Percentiles rank a stretch among this genome's conserved stretches.
Evolutionary conservation across 2,888 invertebrate genomes (phyloP).

Genomic region (Cotesia congregata): DNA sequence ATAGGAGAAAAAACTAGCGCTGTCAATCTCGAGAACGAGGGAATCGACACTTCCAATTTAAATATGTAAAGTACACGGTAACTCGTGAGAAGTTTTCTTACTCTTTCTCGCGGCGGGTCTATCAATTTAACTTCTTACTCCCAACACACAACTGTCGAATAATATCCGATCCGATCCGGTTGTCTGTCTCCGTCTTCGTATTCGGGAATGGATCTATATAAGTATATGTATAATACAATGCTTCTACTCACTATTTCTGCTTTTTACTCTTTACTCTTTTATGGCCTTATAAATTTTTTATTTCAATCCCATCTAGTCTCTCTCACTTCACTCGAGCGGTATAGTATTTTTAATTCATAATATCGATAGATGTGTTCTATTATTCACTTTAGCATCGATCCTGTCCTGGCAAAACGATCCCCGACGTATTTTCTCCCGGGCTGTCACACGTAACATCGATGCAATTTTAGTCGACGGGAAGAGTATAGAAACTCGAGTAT

Average conservation of each 20-base stretch:
- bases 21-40: conserved; percentile 57
- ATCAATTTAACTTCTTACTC: conserved; percentile 60
- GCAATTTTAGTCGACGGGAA: not conserved
- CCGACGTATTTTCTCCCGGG: conserved; percentile 13
- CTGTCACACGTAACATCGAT: conserved; percentile 34
- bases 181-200: conserved; percentile 26
- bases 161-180: conserved; percentile 45
- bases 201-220: too few species aligned
- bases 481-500: not conserved
- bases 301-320: conserved; percentile 46
- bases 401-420: conserved; percentile 14
- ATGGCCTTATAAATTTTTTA: conserved; percentile 37
- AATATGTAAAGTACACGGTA: conserved; percentile 62
- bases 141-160: conserved; percentile 46
- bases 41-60: conserved; percentile 66
- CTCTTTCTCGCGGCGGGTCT: conserved; percentile 43
- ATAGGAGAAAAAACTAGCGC: conserved; percentile 17
- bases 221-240: too few species aligned
- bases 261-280: conserved; percentile 14
- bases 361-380: conserved; percentile 2
- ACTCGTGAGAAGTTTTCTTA: conserved; percentile 44
- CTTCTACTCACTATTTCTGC: not conserved
- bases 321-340: conserved; percentile 33
- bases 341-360: conserved; percentile 20
- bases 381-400: conserved; percentile 10